Conservation (phyloP, 2,113 vertebrate species). For the Tenrec ecaudatus region DNA sequence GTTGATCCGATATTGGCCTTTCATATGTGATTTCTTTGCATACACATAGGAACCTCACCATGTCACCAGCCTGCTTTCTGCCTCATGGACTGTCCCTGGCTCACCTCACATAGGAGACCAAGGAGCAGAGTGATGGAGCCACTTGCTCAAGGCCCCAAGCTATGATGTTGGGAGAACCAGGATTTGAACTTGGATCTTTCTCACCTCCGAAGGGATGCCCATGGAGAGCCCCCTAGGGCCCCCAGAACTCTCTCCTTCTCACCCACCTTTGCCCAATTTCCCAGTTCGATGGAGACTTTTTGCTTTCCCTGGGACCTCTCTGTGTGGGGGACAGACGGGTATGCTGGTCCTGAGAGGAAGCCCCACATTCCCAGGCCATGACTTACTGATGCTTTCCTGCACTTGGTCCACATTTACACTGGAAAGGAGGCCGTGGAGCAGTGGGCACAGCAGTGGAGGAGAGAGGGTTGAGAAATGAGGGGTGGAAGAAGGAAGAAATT, state of each 20-base stretch:
- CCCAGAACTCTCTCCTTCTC: not conserved
- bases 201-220: not conserved
- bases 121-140: not conserved
- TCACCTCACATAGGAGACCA: not conserved
- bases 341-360: not conserved
- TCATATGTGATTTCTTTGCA: not conserved
- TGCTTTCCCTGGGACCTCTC: not conserved
- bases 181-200: not conserved
- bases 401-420: fast-evolving
- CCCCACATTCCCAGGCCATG: not conserved
- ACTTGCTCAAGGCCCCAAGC: not conserved
- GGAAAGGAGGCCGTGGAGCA: fast-evolving
- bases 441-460: not conserved
- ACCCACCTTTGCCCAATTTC: not conserved
- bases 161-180: not conserved
- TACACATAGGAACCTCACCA: not conserved
- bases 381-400: not conserved
- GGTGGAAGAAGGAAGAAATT: too few species aligned
- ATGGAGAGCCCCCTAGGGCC: not conserved
- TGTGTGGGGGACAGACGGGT: too few species aligned
- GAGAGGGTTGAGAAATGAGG: too few species aligned
- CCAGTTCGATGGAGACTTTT: not conserved
- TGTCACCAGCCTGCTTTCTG: not conserved
- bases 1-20: not conserved
- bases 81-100: not conserved